These are phyloP conservation scores for Tubulanus polymorphus DNA, from an alignment of 2,888 invertebrate species.

Conservation along the genomic window DNA sequence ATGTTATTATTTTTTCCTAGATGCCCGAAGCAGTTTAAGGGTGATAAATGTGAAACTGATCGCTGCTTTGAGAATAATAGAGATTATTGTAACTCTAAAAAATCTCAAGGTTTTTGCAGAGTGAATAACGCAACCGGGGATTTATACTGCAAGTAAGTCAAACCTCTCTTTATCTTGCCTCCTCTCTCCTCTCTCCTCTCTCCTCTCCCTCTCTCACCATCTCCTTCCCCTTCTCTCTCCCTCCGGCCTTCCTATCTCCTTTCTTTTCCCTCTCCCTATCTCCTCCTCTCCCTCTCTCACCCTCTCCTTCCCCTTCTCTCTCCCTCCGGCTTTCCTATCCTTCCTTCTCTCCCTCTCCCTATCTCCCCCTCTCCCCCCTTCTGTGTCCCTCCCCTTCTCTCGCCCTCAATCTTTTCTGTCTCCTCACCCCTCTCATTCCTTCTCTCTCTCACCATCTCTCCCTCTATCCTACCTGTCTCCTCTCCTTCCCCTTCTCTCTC, in stretches of 20 bases:
- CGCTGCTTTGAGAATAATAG: conserved; percentile 1
- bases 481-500: neutral
- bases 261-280: neutral
- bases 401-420: too few species aligned
- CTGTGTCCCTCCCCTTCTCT: neutral
- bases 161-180: conserved; percentile 10
- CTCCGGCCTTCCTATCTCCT: too few species aligned
- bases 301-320: neutral
- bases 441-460: too few species aligned
- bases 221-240: too few species aligned
- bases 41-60: neutral
- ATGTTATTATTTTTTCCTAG: neutral
- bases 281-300: neutral
- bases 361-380: too few species aligned
- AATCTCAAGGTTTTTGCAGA: too few species aligned
- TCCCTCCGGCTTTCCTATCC: neutral
- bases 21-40: neutral
- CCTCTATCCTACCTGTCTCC: too few species aligned
- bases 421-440: too few species aligned
- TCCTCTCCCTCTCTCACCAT: neutral
- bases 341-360: neutral
- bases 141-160: conserved; percentile 3
- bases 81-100: too few species aligned
- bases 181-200: neutral
- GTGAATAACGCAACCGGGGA: neutral